Evolutionary conservation across 1,140 invertebrate genomes (phyloP).

Genomic region (Ectropis grisescens): DNA sequence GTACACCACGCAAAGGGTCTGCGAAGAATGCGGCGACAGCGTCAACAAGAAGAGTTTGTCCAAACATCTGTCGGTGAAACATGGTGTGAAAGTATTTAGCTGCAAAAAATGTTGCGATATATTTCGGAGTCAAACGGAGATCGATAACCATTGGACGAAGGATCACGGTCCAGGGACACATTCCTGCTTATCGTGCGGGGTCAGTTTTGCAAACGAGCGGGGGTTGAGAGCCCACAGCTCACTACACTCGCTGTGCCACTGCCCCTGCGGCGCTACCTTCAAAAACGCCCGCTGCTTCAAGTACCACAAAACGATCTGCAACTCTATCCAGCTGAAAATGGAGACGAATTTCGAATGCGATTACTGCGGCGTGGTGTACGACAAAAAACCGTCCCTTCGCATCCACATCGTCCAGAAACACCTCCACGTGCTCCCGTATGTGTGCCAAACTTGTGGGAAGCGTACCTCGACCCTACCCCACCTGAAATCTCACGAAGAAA

Average conservation of each 20-base stretch:
- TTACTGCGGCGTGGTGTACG: conserved; percentile 41
- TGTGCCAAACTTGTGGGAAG: conserved; percentile 52
- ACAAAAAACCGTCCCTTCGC: conserved; percentile 46
- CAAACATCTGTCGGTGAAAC: conserved; percentile 23
- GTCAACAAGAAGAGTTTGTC: conserved; percentile 19
- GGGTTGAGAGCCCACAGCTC: conserved; percentile 32
- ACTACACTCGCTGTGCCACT: conserved; percentile 37
- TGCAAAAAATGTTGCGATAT: conserved; percentile 29
- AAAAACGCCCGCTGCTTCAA: conserved; percentile 40
- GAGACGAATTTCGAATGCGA: conserved; percentile 35
- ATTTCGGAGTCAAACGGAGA: conserved; percentile 13
- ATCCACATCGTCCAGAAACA: conserved; percentile 61
- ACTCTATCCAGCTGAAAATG: conserved; percentile 1
- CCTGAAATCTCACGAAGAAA: conserved; percentile 42
- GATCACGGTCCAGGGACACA: conserved; percentile 11
- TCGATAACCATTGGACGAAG: conserved; percentile 15
- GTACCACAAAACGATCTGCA: conserved; percentile 30
- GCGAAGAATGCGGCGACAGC: conserved; percentile 22
- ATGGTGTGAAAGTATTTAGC: conserved; percentile 12
- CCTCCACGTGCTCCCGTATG: conserved; percentile 44
- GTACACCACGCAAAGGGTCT: conserved; percentile 26
- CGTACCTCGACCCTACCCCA: conserved; percentile 49
- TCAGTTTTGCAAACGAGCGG: conserved; percentile 26
- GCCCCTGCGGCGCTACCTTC: conserved; percentile 30
- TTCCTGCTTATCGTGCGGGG: conserved; percentile 27